phyloP scores from a whole-genome alignment of 2,113 vertebrate species.

The Corvus hawaiiensis region DNA sequence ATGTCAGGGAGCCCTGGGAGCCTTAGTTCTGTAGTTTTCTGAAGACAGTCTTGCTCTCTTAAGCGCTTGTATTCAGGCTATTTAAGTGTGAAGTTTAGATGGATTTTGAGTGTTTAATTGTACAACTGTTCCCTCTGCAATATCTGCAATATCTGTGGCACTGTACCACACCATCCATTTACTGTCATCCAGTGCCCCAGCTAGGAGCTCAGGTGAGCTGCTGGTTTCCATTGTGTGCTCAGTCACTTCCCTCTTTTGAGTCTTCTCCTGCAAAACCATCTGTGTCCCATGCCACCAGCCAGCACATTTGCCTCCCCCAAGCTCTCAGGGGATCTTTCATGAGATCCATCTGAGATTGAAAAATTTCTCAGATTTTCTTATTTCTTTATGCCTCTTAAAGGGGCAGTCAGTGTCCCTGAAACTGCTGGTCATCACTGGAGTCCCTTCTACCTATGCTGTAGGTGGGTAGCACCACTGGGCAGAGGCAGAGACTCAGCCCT shows the following conservation, averaged over 20 bases:
- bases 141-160: background rate
- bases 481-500: background rate
- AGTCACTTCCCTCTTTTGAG: background rate
- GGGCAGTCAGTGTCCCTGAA: background rate
- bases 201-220: background rate
- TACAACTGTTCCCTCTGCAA: background rate
- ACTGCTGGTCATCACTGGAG: background rate
- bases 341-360: background rate
- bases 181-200: background rate
- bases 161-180: background rate
- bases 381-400: background rate
- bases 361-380: background rate
- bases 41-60: background rate
- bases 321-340: background rate
- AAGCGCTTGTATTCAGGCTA: background rate
- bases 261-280: background rate
- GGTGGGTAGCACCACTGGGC: background rate
- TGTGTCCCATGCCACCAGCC: background rate
- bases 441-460: background rate
- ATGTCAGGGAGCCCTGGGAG: background rate
- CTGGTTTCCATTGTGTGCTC: background rate
- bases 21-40: background rate
- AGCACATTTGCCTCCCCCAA: background rate
- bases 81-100: background rate
- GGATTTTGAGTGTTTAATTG: background rate